Conservation (phyloP, 1,140 invertebrate genomes). For the Mactra quadrangularis region DNA sequence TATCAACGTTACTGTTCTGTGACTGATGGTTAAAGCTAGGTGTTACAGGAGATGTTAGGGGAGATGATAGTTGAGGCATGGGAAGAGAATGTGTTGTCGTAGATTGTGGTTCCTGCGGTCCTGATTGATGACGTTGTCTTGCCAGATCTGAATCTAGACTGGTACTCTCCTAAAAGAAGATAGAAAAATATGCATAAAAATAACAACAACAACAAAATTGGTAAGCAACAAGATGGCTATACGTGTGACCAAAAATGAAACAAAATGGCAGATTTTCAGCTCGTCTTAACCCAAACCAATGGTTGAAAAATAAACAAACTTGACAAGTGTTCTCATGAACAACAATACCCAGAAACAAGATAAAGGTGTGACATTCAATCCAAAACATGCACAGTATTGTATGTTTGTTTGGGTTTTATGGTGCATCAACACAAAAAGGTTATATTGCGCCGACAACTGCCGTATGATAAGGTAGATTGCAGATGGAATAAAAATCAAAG, state of each 20-base stretch:
- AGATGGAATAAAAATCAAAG: no score
- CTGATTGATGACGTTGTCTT: constrained; percentile 76
- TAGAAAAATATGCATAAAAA: background rate
- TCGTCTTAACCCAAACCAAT: no score
- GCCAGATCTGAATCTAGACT: constrained; percentile 81
- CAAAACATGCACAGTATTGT: no score
- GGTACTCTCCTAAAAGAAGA: constrained; percentile 78
- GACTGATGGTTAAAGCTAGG: constrained; percentile 16
- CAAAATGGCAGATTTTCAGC: no score
- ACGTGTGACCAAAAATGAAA: background rate
- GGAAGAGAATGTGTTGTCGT: constrained; percentile 71
- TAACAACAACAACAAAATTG: background rate
- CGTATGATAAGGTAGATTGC: no score
- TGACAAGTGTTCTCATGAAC: no score
- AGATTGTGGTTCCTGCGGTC: constrained; percentile 77
- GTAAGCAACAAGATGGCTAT: background rate
- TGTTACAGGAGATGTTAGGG: constrained; percentile 37
- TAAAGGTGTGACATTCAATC: no score
- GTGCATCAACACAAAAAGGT: no score
- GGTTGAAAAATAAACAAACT: no score
- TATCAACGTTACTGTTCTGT: constrained; percentile 21
- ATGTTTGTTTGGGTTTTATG: no score
- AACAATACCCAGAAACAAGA: no score
- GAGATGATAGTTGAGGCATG: constrained; percentile 51
- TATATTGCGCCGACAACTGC: no score